These are phyloP conservation scores for Alviniconcha marisindica DNA, from an alignment of 1,140 invertebrate genomes.

Conservation along the genomic window DNA sequence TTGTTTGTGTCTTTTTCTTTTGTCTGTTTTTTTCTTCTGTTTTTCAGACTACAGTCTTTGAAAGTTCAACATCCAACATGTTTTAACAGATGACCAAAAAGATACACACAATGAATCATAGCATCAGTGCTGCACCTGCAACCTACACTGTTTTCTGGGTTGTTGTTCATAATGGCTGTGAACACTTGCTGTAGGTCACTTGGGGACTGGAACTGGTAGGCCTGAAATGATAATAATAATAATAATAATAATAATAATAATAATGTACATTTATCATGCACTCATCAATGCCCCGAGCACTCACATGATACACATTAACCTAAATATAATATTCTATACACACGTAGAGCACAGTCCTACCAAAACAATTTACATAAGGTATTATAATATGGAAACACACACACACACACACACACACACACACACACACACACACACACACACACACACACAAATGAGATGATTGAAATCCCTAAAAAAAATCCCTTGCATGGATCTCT, in stretches of 20 bases:
- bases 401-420: neutral
- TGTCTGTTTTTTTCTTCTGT: too few relatives aligned
- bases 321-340: too few relatives aligned
- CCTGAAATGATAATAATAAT: constrained; percentile 36
- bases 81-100: neutral
- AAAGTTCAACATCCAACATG: too few relatives aligned
- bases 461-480: too few relatives aligned
- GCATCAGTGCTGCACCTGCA: neutral
- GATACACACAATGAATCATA: neutral
- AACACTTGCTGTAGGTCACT: constrained; percentile 46
- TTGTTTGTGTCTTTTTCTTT: too few relatives aligned
- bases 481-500: too few relatives aligned
- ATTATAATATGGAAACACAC: neutral
- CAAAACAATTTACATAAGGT: too few relatives aligned
- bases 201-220: constrained; percentile 41
- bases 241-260: too few relatives aligned
- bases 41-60: too few relatives aligned
- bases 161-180: constrained; percentile 42
- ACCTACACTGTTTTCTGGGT: constrained; percentile 47
- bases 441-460: neutral
- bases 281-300: too few relatives aligned
- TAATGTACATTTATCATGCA: too few relatives aligned
- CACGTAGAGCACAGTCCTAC: neutral
- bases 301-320: too few relatives aligned
- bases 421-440: neutral